Percentiles rank a stretch among this genome's conserved stretches.
Evolutionary conservation across 2,888 invertebrate genomes (phyloP).

Genomic region (Trichacis sp.): DNA sequence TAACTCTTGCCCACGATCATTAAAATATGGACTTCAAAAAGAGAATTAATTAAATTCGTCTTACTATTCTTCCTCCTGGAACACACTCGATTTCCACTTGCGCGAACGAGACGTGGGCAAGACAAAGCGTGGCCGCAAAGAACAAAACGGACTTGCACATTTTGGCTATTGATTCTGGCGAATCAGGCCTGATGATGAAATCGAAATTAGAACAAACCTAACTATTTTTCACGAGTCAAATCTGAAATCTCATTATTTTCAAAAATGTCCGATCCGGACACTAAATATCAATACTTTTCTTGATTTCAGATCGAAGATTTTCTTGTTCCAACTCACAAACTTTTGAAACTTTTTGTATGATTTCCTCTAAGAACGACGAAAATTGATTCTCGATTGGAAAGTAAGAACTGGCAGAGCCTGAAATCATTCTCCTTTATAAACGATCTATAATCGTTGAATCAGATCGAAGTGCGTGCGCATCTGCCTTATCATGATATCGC

Average conservation of each 20-base stretch:
- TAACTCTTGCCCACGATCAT: background rate
- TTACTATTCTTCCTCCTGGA: conserved; percentile 15
- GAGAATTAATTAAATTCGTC: conserved; percentile 3
- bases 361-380: background rate
- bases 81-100: background rate
- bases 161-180: conserved; percentile 1
- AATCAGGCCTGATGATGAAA: background rate
- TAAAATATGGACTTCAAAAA: background rate
- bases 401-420: conserved; percentile 19
- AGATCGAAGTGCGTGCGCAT: conserved; percentile 35
- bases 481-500: conserved; percentile 33
- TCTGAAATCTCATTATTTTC: no score
- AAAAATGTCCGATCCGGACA: no score
- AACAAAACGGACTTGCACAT: background rate
- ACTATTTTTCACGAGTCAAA: no score
- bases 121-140: conserved; percentile 5
- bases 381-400: conserved; percentile 24
- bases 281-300: no score
- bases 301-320: background rate
- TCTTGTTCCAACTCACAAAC: background rate
- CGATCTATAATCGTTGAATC: conserved; percentile 35
- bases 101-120: conserved; percentile 4
- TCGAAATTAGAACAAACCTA: background rate
- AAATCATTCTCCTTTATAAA: conserved; percentile 32
- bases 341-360: background rate